These are phyloP conservation scores for Calameuta filiformis DNA, from an alignment of 2,888 invertebrate genomes.

Conservation along the genomic window DNA sequence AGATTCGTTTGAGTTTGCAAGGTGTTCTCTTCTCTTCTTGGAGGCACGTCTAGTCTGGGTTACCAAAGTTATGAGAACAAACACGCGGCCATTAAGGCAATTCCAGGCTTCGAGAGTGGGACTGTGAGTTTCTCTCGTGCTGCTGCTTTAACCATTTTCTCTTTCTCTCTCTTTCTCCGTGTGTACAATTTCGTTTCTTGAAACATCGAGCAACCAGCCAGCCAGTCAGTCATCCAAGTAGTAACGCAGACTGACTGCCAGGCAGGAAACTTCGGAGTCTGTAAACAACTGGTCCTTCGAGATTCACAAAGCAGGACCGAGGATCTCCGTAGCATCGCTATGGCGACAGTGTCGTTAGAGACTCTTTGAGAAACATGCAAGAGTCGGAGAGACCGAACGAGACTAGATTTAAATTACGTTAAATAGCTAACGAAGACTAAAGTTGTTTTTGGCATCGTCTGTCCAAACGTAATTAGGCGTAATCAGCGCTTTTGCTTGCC, in stretches of 20 bases:
- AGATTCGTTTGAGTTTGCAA: not conserved
- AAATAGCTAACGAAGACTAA: slow-evolving; percentile 20
- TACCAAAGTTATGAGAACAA: slow-evolving; percentile 4
- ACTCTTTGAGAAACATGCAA: not conserved
- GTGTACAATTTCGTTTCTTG: not conserved
- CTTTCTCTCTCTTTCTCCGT: not conserved
- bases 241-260: not conserved
- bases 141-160: not conserved
- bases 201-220: not conserved
- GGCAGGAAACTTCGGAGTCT: slow-evolving; percentile 6
- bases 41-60: not conserved
- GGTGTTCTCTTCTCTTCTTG: not conserved
- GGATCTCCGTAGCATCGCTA: not conserved
- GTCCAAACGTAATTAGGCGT: slow-evolving; percentile 15
- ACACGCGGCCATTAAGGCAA: not conserved
- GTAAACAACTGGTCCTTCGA: slow-evolving; percentile 17
- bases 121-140: not conserved
- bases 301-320: not conserved
- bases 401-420: not conserved
- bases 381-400: slow-evolving; percentile 2
- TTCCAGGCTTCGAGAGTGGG: not conserved
- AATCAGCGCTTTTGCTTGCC: slow-evolving; percentile 16
- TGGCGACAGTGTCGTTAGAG: not conserved
- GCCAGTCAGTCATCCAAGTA: not conserved
- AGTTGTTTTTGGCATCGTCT: slow-evolving; percentile 16